Evolutionary conservation across 2,888 invertebrate species (phyloP).

Genomic region (Alviniconcha strummeri): DNA sequence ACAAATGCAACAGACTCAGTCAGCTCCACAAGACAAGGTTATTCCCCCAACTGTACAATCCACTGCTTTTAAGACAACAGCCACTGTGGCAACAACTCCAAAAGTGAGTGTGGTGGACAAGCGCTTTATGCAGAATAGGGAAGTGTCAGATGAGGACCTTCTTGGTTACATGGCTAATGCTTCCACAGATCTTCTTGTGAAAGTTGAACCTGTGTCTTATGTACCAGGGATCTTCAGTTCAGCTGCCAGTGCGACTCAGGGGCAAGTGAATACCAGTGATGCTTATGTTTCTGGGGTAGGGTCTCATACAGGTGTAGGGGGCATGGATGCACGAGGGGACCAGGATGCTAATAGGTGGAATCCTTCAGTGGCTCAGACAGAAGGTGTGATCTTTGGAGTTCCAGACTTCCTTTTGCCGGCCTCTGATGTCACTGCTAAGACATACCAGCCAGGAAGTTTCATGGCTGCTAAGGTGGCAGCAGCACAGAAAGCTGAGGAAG

Average conservation of each 20-base stretch:
- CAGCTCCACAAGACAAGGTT: background rate
- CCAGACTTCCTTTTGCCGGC: conserved; percentile 31
- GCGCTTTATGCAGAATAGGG: conserved; percentile 56
- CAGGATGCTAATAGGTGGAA: background rate
- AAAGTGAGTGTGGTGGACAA: conserved; percentile 57
- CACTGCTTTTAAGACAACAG: background rate
- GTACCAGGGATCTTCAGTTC: conserved; percentile 43
- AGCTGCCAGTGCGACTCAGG: background rate
- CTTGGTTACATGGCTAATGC: background rate
- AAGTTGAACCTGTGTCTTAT: conserved; percentile 37
- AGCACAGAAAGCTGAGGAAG: conserved; percentile 28
- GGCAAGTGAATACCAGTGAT: background rate
- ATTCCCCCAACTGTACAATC: background rate
- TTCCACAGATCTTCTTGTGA: background rate
- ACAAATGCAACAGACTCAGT: background rate
- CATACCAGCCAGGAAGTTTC: conserved; percentile 42
- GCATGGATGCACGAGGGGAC: background rate
- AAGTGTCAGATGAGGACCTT: conserved; percentile 29
- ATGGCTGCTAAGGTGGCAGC: conserved; percentile 40
- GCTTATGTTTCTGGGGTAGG: background rate
- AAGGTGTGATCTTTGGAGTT: conserved; percentile 29
- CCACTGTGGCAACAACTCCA: conserved; percentile 36
- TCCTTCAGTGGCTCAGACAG: conserved; percentile 1
- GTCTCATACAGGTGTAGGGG: background rate
- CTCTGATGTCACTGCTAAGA: conserved; percentile 16